Conservation (phyloP, 2,888 invertebrate species). For the Tetragonisca angustula region DNA sequence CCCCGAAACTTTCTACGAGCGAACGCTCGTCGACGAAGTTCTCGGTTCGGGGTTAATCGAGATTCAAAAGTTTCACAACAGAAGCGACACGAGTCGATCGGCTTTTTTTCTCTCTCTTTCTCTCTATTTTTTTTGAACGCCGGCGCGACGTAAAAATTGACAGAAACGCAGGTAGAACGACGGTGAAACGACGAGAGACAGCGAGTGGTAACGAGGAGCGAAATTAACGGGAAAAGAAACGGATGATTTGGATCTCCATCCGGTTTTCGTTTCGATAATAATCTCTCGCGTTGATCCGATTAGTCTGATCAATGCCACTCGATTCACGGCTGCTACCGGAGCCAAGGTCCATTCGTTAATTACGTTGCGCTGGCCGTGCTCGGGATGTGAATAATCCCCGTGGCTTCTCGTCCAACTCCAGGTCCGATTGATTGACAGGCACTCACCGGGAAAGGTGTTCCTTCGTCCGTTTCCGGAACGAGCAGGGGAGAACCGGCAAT, state of each 20-base stretch:
- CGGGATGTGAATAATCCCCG: constrained; percentile 27
- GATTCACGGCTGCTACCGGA: constrained; percentile 18
- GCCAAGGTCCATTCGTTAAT: constrained; percentile 64
- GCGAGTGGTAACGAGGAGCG: neutral
- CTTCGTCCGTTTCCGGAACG: neutral
- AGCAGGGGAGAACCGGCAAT: neutral
- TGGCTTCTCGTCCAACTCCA: neutral
- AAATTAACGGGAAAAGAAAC: constrained; percentile 6
- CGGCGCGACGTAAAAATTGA: constrained; percentile 34
- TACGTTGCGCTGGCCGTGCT: constrained; percentile 54
- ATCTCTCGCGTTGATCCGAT: constrained; percentile 46
- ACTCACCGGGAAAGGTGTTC: neutral
- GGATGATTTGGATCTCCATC: constrained; percentile 11
- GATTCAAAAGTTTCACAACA: neutral
- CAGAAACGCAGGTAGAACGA: neutral
- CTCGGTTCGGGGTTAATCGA: neutral
- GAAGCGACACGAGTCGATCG: constrained; percentile 8
- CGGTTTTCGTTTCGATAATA: constrained; percentile 42
- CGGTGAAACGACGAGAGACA: neutral
- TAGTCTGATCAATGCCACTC: constrained; percentile 48
- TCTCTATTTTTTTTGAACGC: too few species aligned
- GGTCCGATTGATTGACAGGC: constrained; percentile 7
- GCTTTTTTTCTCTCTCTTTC: neutral
- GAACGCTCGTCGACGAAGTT: constrained; percentile 16
- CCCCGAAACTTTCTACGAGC: constrained; percentile 30